Evolutionary conservation across 2,797 vertebrate genomes (phyloP), one percentile per base, ranked within the genome.

Genomic region (Paramormyrops hopkinsi): DNA sequence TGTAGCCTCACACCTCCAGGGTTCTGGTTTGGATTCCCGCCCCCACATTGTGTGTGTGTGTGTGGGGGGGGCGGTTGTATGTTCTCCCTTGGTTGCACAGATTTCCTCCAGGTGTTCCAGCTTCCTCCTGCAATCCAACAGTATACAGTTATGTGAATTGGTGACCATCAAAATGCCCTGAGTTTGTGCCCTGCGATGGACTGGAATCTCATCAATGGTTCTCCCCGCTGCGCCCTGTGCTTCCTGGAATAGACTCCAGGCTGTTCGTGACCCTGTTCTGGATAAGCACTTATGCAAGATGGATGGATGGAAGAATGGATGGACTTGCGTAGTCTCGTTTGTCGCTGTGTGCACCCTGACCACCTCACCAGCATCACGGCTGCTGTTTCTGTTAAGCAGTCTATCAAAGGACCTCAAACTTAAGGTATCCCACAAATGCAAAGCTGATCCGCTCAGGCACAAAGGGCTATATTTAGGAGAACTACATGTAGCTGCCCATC

Each of bases 351-450:
- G 25, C 6, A 19, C 5, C 25, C 54, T 51, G 51, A 50, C 41
- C 7, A 62, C 73, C 37, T 12, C 12, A 41, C 5, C 76, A 12
- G 17, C 25, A 54, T 56, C 50, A 19, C 41, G 33, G 19, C 82
- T 53, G 82, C 73, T 65, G 62, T 90, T 86, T 56, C 19, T 33
- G 48, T 11, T 44, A 8, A 79, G 73, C 73, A 79, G 33, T 44
- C 54, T 88, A 54, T 86, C 86, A 76, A 76, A 29, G 84, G 84
- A 73, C 8, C 29, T 9, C n/a, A 37, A 76, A 89, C 53, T 84
- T 11, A 84, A 90, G 76, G 25, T 87, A 88, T 88, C 44, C 29
- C 19, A 88, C 17, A 90, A 14, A 62, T 83, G 62, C 76, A 41
- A 37, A 22, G 37, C 25, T 85, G 79, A 54, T 14, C 85, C 6